Conservation (phyloP, 1,140 invertebrate genomes). For the Stenopsyche tienmushanensis region DNA sequence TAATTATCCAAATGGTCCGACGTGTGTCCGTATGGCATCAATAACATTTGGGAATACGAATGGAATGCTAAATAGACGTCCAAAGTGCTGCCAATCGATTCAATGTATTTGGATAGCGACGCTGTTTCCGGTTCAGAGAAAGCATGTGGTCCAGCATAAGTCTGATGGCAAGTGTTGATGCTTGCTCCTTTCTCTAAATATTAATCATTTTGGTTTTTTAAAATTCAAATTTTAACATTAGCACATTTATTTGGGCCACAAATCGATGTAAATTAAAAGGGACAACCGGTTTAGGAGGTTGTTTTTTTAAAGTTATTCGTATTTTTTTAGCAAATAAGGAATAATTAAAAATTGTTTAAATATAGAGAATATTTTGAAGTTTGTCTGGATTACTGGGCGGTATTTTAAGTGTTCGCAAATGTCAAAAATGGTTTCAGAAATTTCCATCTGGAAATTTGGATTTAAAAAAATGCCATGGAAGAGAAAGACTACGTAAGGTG, state of each 20-base stretch:
- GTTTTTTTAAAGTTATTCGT: too few relatives aligned
- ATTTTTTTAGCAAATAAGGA: too few relatives aligned
- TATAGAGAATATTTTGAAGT: too few relatives aligned
- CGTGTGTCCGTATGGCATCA: background rate
- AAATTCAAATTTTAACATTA: constrained; percentile 39
- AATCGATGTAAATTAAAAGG: background rate
- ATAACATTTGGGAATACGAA: constrained; percentile 1
- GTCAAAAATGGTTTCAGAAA: too few relatives aligned
- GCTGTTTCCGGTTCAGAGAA: background rate
- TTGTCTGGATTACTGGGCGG: too few relatives aligned
- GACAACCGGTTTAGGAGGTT: too few relatives aligned
- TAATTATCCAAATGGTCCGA: too few relatives aligned
- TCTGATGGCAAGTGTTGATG: constrained; percentile 65
- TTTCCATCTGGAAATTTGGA: too few relatives aligned
- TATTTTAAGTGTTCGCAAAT: too few relatives aligned
- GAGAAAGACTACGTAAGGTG: too few relatives aligned
- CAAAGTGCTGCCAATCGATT: background rate
- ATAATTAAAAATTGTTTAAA: too few relatives aligned
- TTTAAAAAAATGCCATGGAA: too few relatives aligned
- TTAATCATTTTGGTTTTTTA: background rate
- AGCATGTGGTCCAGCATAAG: constrained; percentile 43
- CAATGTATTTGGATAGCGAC: background rate
- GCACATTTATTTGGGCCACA: constrained; percentile 24
- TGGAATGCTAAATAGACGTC: background rate
- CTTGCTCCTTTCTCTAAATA: constrained; percentile 60